Evolutionary conservation across 2,797 vertebrate species (phyloP).

Genomic region (Philypnodon macrostomus): DNA sequence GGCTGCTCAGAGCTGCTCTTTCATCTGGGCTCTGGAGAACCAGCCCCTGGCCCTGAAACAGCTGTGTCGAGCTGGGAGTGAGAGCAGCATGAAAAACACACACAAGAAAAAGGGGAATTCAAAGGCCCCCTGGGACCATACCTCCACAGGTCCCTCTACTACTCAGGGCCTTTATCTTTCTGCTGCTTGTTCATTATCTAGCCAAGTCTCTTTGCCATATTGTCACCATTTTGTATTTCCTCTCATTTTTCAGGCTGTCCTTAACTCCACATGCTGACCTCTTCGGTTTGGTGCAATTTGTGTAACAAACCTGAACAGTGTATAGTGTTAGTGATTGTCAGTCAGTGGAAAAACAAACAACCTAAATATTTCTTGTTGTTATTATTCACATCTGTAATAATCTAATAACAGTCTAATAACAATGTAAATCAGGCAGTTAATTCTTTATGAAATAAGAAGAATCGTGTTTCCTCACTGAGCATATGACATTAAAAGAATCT

Average conservation of each 20-base stretch:
- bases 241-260: constrained; percentile 4
- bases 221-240: neutral
- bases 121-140: constrained; percentile 70
- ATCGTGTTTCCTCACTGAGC: too few species aligned
- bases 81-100: constrained; percentile 72
- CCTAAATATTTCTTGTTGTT: neutral
- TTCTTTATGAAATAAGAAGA: too few species aligned
- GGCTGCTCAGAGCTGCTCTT: constrained; percentile 78
- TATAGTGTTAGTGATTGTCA: neutral
- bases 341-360: too few species aligned
- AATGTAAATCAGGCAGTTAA: too few species aligned
- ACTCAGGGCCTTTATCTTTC: constrained; percentile 25
- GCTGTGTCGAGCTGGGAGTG: constrained; percentile 77
- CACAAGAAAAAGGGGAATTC: constrained; percentile 75
- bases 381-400: too few species aligned
- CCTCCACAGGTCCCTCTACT: constrained; percentile 49
- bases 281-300: constrained; percentile 5
- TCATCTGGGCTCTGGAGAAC: constrained; percentile 82
- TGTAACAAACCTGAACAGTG: constrained; percentile 6
- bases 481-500: too few species aligned
- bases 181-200: constrained; percentile 20
- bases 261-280: constrained; percentile 3
- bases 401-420: too few species aligned
- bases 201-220: constrained; percentile 10
- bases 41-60: constrained; percentile 78